These are phyloP conservation scores for Noctua janthe DNA, from an alignment of 2,888 invertebrate genomes.

Conservation along the genomic window DNA sequence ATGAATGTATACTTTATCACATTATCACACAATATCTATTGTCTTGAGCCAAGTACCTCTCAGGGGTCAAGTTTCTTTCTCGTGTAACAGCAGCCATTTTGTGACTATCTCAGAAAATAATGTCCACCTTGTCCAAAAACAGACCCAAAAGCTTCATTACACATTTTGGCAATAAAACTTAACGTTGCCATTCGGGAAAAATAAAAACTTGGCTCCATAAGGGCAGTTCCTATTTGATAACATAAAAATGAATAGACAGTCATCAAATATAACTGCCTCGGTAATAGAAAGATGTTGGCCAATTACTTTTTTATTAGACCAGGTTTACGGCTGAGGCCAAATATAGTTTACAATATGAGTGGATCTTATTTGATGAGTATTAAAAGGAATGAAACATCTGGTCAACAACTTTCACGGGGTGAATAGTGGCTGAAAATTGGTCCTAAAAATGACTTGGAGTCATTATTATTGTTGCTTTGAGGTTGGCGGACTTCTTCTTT, in stretches of 20 bases:
- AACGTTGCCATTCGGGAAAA: constrained; percentile 32
- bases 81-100: not conserved
- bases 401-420: not conserved
- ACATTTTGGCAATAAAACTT: constrained; percentile 41
- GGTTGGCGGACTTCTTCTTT: not conserved
- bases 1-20: not conserved
- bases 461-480: not conserved
- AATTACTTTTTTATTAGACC: constrained; percentile 61
- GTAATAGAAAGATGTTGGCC: constrained; percentile 55
- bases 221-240: constrained; percentile 48
- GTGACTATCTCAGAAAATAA: constrained; percentile 7
- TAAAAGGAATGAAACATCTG: constrained; percentile 1
- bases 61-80: not conserved
- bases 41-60: not conserved
- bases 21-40: not conserved
- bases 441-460: not conserved
- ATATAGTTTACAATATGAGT: constrained; percentile 50
- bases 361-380: constrained; percentile 30
- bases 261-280: constrained; percentile 58
- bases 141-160: constrained; percentile 15
- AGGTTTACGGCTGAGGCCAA: constrained; percentile 37
- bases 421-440: not conserved
- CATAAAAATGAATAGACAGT: constrained; percentile 61
- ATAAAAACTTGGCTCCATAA: constrained; percentile 41
- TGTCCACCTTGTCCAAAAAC: constrained; percentile 15